Evolutionary conservation across 30 jellyfish, hydroid and myxozoan species (phyloP), one percentile per base, ranked within the genome.

Genomic region (Aurelia aurita): DNA sequence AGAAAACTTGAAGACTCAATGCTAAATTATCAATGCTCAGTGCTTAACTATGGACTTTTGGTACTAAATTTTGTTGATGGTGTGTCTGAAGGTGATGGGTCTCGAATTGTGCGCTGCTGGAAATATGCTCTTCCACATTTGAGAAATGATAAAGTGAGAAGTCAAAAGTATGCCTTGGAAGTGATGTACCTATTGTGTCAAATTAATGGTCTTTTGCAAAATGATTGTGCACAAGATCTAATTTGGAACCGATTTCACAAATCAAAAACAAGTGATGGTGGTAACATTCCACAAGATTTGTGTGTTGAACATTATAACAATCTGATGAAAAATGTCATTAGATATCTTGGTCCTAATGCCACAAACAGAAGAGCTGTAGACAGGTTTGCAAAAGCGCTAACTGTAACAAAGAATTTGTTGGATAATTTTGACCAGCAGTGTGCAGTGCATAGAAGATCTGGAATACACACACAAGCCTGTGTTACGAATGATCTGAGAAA

Each of bases 211-310:
- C 78, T 69, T 31, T 54, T 83, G 20, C 35, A 69, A 53, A 79
- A 88, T 3, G 35, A 55, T 25, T 79, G 43, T 34, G 75, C 89
- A 28, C 79, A 34, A 19, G 28, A 59, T 60, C 77, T 60, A 54
- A 71, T 45, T 45, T 71, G 93, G 93, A 83, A 83, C 47, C 53
- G 93, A 26, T 58, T 46, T 35, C 69, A n/a, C 31, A 83, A 83
- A 58, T 26, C 34, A 22, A 26, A 45, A 58, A 25, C 21, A 20
- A 89, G 93, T 20, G 43, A 35, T 45, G 93, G 87, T 39, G 93
- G 87, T 26, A 83, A 83, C 75, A 83, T 83, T 31, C 87, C 93
- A 18, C 79, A 69, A 32, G 93, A 83, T 67, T 79, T 83, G 31
- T 79, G 74, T 13, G 35, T 71, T 2, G 93, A 83, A 73, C 93